Evolutionary conservation across 2,797 vertebrate species (phyloP).

Genomic region (Balearica regulorum): DNA sequence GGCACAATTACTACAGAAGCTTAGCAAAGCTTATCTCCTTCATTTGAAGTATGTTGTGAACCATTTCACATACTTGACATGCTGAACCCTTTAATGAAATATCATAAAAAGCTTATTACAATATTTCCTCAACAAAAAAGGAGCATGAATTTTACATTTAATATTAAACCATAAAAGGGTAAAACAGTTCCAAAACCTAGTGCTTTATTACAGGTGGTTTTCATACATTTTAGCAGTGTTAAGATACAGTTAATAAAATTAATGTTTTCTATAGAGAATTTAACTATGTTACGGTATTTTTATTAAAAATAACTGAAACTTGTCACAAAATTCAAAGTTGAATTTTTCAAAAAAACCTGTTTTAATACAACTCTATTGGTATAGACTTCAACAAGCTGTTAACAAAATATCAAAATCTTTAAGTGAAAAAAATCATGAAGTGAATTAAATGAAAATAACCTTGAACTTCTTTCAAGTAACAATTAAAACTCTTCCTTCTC

Average conservation of each 20-base stretch:
- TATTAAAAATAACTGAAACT: not conserved
- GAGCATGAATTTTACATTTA: not conserved
- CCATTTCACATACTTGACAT: not conserved
- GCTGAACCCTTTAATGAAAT: not conserved
- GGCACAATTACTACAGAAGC: not conserved
- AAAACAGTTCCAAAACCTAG: not conserved
- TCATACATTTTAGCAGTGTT: not conserved
- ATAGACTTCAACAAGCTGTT: not conserved
- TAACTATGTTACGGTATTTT: not conserved
- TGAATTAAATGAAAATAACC: not conserved
- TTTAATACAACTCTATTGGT: not conserved
- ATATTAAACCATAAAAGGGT: not conserved
- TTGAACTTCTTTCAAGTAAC: not conserved
- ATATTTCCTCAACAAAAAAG: not conserved
- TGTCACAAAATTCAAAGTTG: not conserved
- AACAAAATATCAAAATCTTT: not conserved
- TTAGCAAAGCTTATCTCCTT: not conserved
- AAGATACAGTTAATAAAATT: not conserved
- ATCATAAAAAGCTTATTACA: not conserved
- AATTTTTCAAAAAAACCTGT: not conserved
- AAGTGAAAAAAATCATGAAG: not conserved
- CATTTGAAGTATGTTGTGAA: not conserved
- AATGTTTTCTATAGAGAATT: not conserved
- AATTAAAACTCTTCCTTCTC: conserved; percentile 23
- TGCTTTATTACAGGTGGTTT: not conserved